phyloP scores from a whole-genome alignment of 2,888 invertebrate species.

The Gortyna flavago region DNA sequence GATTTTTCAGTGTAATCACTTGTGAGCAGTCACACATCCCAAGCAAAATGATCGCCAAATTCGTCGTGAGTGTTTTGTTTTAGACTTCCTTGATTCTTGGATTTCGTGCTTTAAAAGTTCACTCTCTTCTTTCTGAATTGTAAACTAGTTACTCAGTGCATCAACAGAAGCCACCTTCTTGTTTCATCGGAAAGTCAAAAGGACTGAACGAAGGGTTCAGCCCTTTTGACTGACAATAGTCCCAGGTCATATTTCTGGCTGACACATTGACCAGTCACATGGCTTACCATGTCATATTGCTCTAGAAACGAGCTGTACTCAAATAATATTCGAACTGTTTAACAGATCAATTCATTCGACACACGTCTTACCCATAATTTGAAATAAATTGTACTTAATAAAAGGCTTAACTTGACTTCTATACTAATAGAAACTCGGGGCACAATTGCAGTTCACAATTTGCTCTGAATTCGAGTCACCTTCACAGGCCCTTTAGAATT shows the following conservation, averaged over 20 bases:
- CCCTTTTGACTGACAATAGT: neutral
- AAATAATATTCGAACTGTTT: neutral
- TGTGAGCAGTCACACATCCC: slow-evolving; percentile 86
- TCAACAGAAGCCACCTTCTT: neutral
- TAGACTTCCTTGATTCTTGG: slow-evolving; percentile 4
- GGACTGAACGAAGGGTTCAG: neutral
- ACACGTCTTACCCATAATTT: neutral
- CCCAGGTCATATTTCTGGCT: slow-evolving; percentile 1
- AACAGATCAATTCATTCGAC: neutral
- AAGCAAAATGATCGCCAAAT: slow-evolving; percentile 89
- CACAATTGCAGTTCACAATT: slow-evolving; percentile 1
- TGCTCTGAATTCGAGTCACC: neutral
- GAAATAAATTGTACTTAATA: neutral
- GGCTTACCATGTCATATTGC: neutral
- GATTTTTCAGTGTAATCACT: slow-evolving; percentile 75
- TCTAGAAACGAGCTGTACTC: neutral
- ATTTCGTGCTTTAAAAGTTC: slow-evolving; percentile 4
- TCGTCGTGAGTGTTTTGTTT: slow-evolving; percentile 81
- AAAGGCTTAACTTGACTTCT: neutral
- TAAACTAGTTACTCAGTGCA: neutral
- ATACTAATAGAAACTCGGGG: neutral
- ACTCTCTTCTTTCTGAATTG: neutral
- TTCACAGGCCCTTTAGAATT: neutral
- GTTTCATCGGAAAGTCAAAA: neutral
- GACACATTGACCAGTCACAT: neutral